Base-by-base conservation (phyloP, 1,140 invertebrate genomes). In the Diorhabda sublineata region DNA sequence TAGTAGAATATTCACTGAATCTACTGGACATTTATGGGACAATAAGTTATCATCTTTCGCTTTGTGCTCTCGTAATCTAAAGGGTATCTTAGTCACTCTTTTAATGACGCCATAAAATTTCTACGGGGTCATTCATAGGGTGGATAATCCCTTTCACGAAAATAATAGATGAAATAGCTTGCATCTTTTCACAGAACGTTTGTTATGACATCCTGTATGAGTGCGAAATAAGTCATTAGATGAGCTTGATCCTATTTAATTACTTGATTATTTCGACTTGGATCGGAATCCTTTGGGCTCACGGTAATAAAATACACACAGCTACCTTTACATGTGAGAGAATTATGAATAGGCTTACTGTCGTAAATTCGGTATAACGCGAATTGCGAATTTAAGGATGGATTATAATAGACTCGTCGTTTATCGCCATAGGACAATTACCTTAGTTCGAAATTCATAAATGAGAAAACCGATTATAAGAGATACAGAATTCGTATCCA, bases 1-100 rank as follows among this genome's bases (percentile, higher is more conserved):
- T 67, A 70, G 67, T 66, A 70, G 67, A 70, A 70, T 66, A 65
- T 64, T 52, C 26, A 62, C 8, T 43, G 26, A 60, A 61, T 26
- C 44, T 67, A 8, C 64, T 57, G 69, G 69, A 70, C 69, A 56
- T 70, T 70, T 70, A 70, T 70, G 69, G 56, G 64, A 63, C 69
- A 67, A 67, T 70, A 70, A 70, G 69, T 70, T 70, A 70, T 63
- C 69, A 67, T 67, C 65, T 58, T 61, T 58, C 61, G 69, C 69
- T 70, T 70, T 70, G 69, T 70, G 61, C 65, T 59, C n/a, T 63
- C 59, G 69, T 70, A 67, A 67, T 70, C 69, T 70, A 70, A 65
- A 67, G 66, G 69, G 69, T 58, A 65, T 57, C 47, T 52, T 62
- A 65, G 65, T 61, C 61, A 67, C 69, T 45, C 45, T 52, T 70